Percentiles rank a stretch among this genome's conserved stretches.
phyloP scores from a whole-genome alignment of 2,113 vertebrate genomes.

The Catharus bicknelli region DNA sequence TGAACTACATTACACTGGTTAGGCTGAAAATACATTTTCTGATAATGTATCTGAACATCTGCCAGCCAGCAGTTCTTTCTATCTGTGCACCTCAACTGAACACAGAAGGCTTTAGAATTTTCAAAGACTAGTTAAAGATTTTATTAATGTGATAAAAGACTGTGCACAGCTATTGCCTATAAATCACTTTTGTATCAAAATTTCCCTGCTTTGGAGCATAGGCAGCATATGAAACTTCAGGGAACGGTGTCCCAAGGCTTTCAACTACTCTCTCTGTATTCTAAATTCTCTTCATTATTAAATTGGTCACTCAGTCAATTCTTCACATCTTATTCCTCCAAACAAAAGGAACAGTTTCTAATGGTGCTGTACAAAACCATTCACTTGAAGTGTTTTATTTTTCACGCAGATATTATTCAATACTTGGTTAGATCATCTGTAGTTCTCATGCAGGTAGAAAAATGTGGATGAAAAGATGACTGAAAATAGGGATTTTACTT shows the following conservation, averaged over 20 bases:
- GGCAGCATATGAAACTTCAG: conserved; percentile 38
- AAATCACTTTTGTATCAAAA: conserved; percentile 57
- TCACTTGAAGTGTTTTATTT: conserved; percentile 31
- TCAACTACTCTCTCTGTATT: conserved; percentile 45
- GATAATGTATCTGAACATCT: conserved; percentile 57
- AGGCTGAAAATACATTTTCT: conserved; percentile 64
- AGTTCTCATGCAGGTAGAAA: background rate
- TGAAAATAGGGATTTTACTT: background rate
- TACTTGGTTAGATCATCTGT: background rate
- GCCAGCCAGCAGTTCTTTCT: conserved; percentile 36
- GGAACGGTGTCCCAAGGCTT: conserved; percentile 32
- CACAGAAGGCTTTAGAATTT: conserved; percentile 3
- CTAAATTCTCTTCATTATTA: conserved; percentile 68
- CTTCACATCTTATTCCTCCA: conserved; percentile 38
- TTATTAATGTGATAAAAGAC: conserved; percentile 64
- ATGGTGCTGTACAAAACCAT: background rate
- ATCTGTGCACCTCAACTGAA: conserved; percentile 20
- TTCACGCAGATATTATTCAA: background rate
- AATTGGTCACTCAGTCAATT: conserved; percentile 66
- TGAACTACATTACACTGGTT: conserved; percentile 47
- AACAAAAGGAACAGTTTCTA: conserved; percentile 58
- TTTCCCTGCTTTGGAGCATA: conserved; percentile 24
- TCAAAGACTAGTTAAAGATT: conserved; percentile 55
- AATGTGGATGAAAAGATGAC: background rate
- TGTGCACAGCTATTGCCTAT: conserved; percentile 48